Percentiles rank a stretch among this genome's conserved stretches.
Conservation (phyloP, 2,113 vertebrate species). For the Taurulus bubalis region DNA sequence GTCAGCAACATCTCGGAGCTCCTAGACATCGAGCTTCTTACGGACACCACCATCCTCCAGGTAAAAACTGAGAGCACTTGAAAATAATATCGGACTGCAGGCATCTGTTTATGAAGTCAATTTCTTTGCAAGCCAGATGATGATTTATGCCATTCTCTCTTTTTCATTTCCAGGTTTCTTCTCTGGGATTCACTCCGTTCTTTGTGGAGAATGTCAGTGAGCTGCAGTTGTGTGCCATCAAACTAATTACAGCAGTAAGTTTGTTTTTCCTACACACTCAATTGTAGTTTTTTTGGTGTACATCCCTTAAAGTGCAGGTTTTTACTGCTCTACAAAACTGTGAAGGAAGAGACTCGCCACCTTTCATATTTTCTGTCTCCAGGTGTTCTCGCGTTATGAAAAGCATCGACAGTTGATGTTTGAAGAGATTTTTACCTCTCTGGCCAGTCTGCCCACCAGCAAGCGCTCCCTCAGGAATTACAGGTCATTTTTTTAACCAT, state of each 20-base stretch:
- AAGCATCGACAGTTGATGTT: conserved; percentile 98
- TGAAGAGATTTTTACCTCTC: conserved; percentile 99
- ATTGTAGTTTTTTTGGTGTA: neutral
- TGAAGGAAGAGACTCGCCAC: neutral
- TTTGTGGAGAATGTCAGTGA: conserved; percentile 99
- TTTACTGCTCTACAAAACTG: neutral
- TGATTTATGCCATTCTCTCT: neutral
- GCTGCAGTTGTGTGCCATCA: conserved; percentile 97
- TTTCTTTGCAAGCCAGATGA: neutral
- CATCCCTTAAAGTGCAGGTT: neutral
- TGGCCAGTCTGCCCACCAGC: conserved; percentile 96
- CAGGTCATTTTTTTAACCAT: conserved; percentile 83
- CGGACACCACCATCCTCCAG: conserved; percentile 99
- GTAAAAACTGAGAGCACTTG: conserved; percentile 70
- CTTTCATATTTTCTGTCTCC: neutral
- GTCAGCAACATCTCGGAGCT: conserved; percentile 96
- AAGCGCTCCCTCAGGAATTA: conserved; percentile 99
- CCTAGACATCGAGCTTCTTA: conserved; percentile 96
- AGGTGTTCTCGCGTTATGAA: conserved; percentile 94
- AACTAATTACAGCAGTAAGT: conserved; percentile 97
- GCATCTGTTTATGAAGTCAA: neutral
- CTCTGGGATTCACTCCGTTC: conserved; percentile 99
- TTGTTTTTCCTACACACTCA: neutral
- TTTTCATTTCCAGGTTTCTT: conserved; percentile 88
- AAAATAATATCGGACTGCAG: neutral